Evolutionary conservation across 2,888 invertebrate species (phyloP).

Genomic region (Lasioglossum vierecki): DNA sequence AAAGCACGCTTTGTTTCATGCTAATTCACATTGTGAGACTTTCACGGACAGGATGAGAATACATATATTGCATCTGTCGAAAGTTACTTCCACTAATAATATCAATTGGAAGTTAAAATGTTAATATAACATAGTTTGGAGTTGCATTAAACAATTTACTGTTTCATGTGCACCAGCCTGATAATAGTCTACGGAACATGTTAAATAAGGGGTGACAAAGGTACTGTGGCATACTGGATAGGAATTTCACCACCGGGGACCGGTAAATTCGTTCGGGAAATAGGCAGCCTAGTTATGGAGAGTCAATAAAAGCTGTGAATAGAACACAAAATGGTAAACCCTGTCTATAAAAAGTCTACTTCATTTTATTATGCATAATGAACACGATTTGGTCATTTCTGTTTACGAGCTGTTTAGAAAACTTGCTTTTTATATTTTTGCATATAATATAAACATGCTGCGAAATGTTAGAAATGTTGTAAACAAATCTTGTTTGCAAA

Average conservation of each 20-base stretch:
- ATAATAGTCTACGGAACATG: constrained; percentile 1
- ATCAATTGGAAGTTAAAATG: constrained; percentile 5
- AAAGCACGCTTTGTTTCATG: not conserved
- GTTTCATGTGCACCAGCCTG: not conserved
- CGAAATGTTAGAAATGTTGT: too few species aligned
- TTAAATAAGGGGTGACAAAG: constrained; percentile 13
- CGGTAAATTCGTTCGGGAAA: not conserved
- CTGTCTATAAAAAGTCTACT: not conserved
- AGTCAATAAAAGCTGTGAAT: not conserved
- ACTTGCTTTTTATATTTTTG: not conserved
- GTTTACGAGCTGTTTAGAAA: not conserved
- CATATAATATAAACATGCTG: too few species aligned
- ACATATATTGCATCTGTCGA: not conserved
- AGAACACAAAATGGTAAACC: not conserved
- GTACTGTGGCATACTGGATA: not conserved
- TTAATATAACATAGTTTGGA: not conserved
- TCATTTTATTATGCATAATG: not conserved
- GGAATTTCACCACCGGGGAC: not conserved
- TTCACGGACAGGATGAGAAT: not conserved
- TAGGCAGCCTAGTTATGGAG: not conserved
- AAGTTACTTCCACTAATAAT: not conserved
- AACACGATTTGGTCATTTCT: not conserved
- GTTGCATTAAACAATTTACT: not conserved
- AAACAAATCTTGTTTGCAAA: too few species aligned
- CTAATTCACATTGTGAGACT: not conserved